Conservation (phyloP, 53 echinoderm and acorn worm genomes). For the Echinometra lucunter region DNA sequence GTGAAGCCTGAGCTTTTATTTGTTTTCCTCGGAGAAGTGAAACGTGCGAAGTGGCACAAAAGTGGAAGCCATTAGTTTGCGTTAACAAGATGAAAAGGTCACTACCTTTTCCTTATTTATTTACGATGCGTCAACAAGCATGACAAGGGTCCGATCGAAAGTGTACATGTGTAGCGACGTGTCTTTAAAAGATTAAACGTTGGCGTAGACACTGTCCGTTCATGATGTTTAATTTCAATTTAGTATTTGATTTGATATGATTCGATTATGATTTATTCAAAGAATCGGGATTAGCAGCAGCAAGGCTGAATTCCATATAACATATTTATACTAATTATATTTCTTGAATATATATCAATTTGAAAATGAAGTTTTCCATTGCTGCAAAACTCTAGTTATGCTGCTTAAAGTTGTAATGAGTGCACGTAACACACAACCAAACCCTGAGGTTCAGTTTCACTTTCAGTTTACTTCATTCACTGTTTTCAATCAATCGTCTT, state of each 20-base stretch:
- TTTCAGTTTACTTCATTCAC: too few species aligned
- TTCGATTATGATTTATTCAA: too few species aligned
- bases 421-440: neutral
- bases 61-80: conserved; percentile 40
- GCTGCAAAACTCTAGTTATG: too few species aligned
- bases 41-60: conserved; percentile 32
- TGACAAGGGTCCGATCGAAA: neutral
- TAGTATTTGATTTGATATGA: too few species aligned
- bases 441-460: neutral
- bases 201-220: neutral
- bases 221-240: neutral
- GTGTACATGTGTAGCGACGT: neutral
- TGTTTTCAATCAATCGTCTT: too few species aligned
- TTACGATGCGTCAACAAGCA: conserved; percentile 20
- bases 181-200: neutral
- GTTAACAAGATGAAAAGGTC: conserved; percentile 20
- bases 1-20: conserved; percentile 18
- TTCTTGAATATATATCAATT: too few species aligned
- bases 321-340: too few species aligned
- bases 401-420: too few species aligned
- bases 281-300: too few species aligned
- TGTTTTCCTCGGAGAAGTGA: neutral
- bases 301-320: too few species aligned
- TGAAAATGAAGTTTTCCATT: too few species aligned
- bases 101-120: conserved; percentile 30